phyloP scores from a whole-genome alignment of 2,888 invertebrate genomes.

The Crepidodera aurea region DNA sequence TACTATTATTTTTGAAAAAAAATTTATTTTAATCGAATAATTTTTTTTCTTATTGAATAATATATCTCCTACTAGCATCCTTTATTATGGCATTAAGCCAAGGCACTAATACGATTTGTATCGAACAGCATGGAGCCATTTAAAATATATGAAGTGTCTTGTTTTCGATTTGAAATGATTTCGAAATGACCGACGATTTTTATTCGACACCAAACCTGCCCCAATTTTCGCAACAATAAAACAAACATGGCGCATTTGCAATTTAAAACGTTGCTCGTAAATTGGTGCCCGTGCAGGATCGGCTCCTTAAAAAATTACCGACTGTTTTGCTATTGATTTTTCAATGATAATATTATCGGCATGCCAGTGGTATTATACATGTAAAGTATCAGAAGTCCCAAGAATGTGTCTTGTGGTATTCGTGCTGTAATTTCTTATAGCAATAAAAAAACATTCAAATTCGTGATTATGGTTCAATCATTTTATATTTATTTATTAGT shows the following conservation, averaged over 20 bases:
- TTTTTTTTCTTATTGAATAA: neutral
- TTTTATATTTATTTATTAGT: too few species aligned
- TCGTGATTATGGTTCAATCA: too few species aligned
- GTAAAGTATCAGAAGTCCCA: too few species aligned
- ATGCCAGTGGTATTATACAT: too few species aligned
- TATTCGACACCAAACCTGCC: conserved; percentile 18
- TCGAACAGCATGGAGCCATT: neutral
- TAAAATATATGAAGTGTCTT: conserved; percentile 21
- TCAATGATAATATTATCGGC: too few species aligned
- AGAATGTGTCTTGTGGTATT: too few species aligned
- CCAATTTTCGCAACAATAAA: conserved; percentile 13
- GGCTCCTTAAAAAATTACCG: neutral
- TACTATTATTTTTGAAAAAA: too few species aligned
- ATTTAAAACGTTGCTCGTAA: conserved; percentile 46
- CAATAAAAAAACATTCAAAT: too few species aligned
- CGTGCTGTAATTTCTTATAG: too few species aligned
- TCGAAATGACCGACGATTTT: conserved; percentile 17
- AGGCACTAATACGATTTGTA: neutral
- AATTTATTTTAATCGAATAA: too few species aligned
- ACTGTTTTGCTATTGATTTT: too few species aligned
- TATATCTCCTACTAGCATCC: neutral
- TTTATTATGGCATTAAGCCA: neutral
- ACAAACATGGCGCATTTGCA: conserved; percentile 44
- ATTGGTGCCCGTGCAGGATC: conserved; percentile 29
- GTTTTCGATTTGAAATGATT: conserved; percentile 13